These are phyloP conservation scores for Hozukius guyotensis DNA, from an alignment of 2,797 vertebrate genomes.

Conservation along the genomic window DNA sequence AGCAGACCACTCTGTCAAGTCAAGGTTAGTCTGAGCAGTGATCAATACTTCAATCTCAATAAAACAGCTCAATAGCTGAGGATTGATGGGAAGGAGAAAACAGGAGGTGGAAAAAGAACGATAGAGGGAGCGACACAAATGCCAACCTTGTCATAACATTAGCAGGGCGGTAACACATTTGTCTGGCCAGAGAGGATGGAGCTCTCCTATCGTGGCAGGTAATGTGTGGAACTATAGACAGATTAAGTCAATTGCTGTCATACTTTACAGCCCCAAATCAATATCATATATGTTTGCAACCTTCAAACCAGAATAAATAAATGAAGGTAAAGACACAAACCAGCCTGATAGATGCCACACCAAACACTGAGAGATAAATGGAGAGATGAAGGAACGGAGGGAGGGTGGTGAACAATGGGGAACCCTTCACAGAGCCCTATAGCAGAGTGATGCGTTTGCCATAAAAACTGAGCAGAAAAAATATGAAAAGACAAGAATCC, in stretches of 20 bases:
- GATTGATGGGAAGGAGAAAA: constrained; percentile 79
- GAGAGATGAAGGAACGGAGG: not conserved
- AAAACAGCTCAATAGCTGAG: constrained; percentile 90
- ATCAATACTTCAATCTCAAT: constrained; percentile 97
- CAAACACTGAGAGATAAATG: constrained; percentile 59
- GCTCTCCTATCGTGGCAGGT: constrained; percentile 50
- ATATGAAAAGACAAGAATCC: constrained; percentile 1
- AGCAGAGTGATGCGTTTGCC: not conserved
- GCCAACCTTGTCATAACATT: constrained; percentile 77
- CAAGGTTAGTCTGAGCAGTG: constrained; percentile 86
- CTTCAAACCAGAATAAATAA: constrained; percentile 81
- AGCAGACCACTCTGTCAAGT: constrained; percentile 79
- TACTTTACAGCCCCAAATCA: constrained; percentile 81
- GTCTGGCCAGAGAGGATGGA: constrained; percentile 50
- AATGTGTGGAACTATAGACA: constrained; percentile 59
- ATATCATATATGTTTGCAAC: constrained; percentile 82
- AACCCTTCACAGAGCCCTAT: not conserved
- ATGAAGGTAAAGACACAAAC: constrained; percentile 60
- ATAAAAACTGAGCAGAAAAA: not conserved
- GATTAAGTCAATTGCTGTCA: constrained; percentile 67
- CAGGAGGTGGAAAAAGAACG: constrained; percentile 48
- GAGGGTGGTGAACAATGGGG: constrained; percentile 5
- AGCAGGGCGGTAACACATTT: constrained; percentile 60
- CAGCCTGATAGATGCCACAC: constrained; percentile 63
- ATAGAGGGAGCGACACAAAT: constrained; percentile 67